Evolutionary conservation across 2,797 vertebrate species (phyloP).

Genomic region (Diceros bicornis): DNA sequence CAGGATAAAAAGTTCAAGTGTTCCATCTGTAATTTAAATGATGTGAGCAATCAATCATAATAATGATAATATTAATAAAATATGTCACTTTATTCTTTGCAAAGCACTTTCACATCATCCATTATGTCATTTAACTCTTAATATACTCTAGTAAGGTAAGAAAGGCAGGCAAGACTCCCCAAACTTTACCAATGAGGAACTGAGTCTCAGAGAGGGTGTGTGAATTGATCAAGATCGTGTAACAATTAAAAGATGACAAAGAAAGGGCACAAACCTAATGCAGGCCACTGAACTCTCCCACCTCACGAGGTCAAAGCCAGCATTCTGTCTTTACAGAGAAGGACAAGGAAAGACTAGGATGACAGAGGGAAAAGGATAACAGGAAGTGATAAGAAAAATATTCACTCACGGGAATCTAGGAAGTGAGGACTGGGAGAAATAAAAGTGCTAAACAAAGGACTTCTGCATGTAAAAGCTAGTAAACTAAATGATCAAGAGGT

Average conservation of each 20-base stretch:
- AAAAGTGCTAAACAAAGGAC: background rate
- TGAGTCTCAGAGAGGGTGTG: background rate
- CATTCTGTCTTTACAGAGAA: background rate
- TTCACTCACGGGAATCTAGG: background rate
- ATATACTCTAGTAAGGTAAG: background rate
- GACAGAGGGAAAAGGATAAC: background rate
- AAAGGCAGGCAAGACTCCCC: background rate
- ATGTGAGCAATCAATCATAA: background rate
- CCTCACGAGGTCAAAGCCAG: background rate
- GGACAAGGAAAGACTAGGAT: background rate
- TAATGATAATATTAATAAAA: conserved; percentile 32
- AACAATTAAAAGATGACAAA: background rate
- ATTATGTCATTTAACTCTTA: background rate
- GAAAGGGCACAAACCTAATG: background rate
- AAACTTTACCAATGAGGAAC: background rate
- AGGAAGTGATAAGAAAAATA: background rate
- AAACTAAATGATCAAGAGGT: background rate
- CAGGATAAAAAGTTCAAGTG: background rate
- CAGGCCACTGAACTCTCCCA: background rate
- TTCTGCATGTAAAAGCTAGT: background rate
- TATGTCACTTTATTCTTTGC: background rate
- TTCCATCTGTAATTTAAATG: background rate
- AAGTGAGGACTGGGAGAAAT: background rate
- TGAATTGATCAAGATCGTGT: background rate
- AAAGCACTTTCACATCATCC: background rate